These are phyloP conservation scores for Antitype chi DNA, from an alignment of 2,888 invertebrate genomes.

Conservation along the genomic window DNA sequence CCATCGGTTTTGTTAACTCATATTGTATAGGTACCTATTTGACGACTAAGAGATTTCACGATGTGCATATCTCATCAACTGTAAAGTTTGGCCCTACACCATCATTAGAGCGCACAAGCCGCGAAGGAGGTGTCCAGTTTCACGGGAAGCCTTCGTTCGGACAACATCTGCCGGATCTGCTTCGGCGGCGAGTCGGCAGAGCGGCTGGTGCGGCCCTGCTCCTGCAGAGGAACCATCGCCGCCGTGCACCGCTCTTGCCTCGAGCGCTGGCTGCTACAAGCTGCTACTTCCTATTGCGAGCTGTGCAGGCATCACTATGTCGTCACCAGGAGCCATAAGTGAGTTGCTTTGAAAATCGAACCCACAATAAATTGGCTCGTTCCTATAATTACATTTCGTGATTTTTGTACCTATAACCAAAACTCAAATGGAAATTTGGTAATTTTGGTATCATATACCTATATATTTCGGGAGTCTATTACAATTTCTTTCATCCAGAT, in stretches of 20 bases:
- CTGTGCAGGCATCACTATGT: constrained; percentile 87
- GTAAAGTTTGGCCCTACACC: constrained; percentile 4
- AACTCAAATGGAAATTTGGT: neutral
- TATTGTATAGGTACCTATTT: neutral
- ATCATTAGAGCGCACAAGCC: constrained; percentile 70
- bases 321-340: constrained; percentile 87
- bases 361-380: neutral
- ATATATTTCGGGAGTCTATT: constrained; percentile 41
- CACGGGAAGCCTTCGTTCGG: constrained; percentile 77
- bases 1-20: neutral
- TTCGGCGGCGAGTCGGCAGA: constrained; percentile 87
- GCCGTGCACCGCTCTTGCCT: constrained; percentile 87
- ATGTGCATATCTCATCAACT: neutral
- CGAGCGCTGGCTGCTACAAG: constrained; percentile 88
- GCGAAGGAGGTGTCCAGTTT: constrained; percentile 79
- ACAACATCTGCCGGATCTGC: constrained; percentile 88
- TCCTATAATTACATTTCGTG: neutral
- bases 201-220: constrained; percentile 87
- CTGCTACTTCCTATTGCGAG: constrained; percentile 88
- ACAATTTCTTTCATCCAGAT: constrained; percentile 71
- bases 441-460: neutral
- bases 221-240: constrained; percentile 87
- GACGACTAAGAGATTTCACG: neutral
- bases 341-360: constrained; percentile 23
- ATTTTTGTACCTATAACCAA: neutral